Base-by-base conservation (phyloP, 1,140 invertebrate genomes). In the Formica selysi region DNA sequence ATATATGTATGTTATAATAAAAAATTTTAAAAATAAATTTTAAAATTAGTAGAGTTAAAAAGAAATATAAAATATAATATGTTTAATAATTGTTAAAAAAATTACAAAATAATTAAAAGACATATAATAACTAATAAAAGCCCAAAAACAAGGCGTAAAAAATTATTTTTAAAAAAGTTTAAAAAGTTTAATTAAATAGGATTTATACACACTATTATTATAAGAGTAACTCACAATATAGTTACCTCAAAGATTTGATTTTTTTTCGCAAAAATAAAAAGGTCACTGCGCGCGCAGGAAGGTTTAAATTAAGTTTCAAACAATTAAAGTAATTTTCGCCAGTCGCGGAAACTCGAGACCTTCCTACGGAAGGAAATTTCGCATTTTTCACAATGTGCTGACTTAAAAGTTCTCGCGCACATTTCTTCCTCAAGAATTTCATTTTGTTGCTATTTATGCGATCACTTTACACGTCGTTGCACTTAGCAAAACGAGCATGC, bases 361-460 rank as follows among this genome's bases (percentile, higher is more conserved):
- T 79, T 16, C 1, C 16, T 62, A 41, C 13, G 0, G n/a, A 79
- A 19, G 29, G 19, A 36, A 67, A 36, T 1, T 5, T 29, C 3
- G 10, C 62, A 41, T 22, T 79, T 86, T 80, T 22, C 2, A 16
- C 41, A 59, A 57, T 7, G 3, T 11, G 10, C n/a, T 51, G 32
- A 62, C 11, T 29, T 38, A 6, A 62, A 71, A 36, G 36, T 32
- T 59, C 61, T 1, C 32, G 4, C 8, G 11, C 6, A n/a, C 4
- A 8, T 57, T 73, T 51, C 36, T 16, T 68, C 29, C 19, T 48
- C 7, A 62, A 86, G 71, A 62, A 64, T 73, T 54, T 71, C n/a
- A 62, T 70, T 76, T 76, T 36, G n/a, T 26, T 26, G 22, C 26
- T 13, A 51, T 48, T 81, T 22, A 71, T 44, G 3, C 32, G 36